phyloP scores from a whole-genome alignment of 2,797 vertebrate genomes.

The Girardinus metallicus region DNA sequence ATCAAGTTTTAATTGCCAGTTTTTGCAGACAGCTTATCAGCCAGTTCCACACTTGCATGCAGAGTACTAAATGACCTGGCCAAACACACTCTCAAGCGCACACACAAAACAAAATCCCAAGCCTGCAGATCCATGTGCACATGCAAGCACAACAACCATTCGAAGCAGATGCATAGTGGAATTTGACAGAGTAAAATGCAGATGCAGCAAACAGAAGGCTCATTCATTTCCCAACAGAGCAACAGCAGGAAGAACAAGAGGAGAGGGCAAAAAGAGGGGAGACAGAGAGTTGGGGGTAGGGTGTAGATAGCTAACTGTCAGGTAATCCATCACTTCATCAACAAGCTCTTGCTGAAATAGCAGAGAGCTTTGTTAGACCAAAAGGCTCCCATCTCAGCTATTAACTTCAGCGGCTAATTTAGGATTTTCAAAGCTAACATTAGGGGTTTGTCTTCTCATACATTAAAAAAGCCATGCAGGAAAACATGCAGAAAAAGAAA shows the following conservation, averaged over 20 bases:
- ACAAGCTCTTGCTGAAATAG: conserved; percentile 62
- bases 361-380: conserved; percentile 22
- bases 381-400: conserved; percentile 17
- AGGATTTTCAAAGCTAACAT: neutral
- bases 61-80: conserved; percentile 76
- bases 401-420: neutral
- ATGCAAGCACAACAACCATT: conserved; percentile 26
- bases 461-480: neutral
- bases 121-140: conserved; percentile 33
- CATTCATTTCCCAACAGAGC: conserved; percentile 73
- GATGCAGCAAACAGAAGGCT: conserved; percentile 73
- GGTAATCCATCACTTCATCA: conserved; percentile 70
- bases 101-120: conserved; percentile 32
- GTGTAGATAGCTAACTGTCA: conserved; percentile 54
- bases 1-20: conserved; percentile 86
- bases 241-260: conserved; percentile 47
- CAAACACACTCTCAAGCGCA: conserved; percentile 54
- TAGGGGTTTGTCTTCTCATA: neutral
- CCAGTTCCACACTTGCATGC: conserved; percentile 75
- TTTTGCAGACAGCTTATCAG: conserved; percentile 84
- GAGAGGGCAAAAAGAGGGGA: conserved; percentile 25
- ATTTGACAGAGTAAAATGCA: conserved; percentile 70
- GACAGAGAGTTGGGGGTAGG: conserved; percentile 22
- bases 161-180: conserved; percentile 50
- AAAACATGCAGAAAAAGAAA: neutral